Conservation (phyloP, 1,140 invertebrate species). For the Pinna nobilis region DNA sequence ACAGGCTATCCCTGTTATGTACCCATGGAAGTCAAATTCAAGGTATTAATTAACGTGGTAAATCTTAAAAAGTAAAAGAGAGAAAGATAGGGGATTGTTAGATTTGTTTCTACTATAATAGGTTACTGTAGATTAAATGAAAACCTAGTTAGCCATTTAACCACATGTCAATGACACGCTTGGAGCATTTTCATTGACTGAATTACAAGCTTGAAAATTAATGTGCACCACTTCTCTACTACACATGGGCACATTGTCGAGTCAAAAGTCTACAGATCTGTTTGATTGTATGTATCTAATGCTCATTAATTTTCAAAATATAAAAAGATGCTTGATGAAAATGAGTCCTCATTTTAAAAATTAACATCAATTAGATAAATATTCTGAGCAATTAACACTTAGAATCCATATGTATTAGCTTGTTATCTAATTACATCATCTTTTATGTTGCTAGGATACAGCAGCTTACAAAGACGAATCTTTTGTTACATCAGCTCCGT, state of each 20-base stretch:
- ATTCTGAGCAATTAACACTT: too few species aligned
- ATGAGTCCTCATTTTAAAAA: too few species aligned
- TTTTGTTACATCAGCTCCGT: conserved; percentile 81
- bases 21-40: conserved; percentile 81
- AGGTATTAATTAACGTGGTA: conserved; percentile 53
- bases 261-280: too few species aligned
- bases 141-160: not conserved
- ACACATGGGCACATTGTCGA: too few species aligned
- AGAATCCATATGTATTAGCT: too few species aligned
- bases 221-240: not conserved
- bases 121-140: not conserved
- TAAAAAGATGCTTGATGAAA: too few species aligned
- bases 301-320: too few species aligned
- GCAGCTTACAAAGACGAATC: conserved; percentile 77
- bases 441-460: conserved; percentile 75
- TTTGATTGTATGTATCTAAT: too few species aligned
- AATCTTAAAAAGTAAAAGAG: not conserved
- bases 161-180: too few species aligned
- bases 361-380: too few species aligned
- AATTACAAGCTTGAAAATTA: not conserved
- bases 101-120: not conserved
- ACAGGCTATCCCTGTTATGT: conserved; percentile 83
- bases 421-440: not conserved
- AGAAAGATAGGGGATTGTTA: too few species aligned
- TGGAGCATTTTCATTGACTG: too few species aligned